Evolutionary conservation across 2,888 invertebrate genomes (phyloP).

Genomic region (Macropis europaea): DNA sequence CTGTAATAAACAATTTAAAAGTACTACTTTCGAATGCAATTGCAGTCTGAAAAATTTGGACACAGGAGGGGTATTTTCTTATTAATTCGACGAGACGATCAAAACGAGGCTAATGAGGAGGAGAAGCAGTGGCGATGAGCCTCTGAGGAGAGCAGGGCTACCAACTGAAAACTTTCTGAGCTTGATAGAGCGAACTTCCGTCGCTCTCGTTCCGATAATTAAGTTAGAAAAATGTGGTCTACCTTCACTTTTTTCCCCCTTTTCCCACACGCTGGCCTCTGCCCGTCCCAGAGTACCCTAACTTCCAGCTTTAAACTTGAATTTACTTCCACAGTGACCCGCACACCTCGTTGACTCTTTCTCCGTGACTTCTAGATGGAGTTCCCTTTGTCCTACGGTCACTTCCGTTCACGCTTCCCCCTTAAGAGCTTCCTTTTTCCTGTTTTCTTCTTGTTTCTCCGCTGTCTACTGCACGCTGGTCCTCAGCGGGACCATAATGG

Average conservation of each 20-base stretch:
- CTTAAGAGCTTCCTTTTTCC: neutral
- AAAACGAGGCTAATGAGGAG: slow-evolving; percentile 50
- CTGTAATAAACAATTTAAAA: too few species aligned
- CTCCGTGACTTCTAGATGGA: slow-evolving; percentile 39
- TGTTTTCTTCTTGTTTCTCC: slow-evolving; percentile 5
- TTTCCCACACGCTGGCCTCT: slow-evolving; percentile 17
- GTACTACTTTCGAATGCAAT: too few species aligned
- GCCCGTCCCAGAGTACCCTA: slow-evolving; percentile 33
- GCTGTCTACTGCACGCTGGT: neutral
- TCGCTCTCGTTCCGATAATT: slow-evolving; percentile 70
- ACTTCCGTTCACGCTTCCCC: slow-evolving; percentile 20
- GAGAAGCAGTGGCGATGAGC: slow-evolving; percentile 52
- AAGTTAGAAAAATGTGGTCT: slow-evolving; percentile 74
- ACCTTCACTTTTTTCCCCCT: slow-evolving; percentile 23
- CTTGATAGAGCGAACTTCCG: slow-evolving; percentile 59
- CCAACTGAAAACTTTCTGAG: slow-evolving; percentile 63
- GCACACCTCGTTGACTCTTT: slow-evolving; percentile 52
- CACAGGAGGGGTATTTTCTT: slow-evolving; percentile 54
- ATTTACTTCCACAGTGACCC: slow-evolving; percentile 53
- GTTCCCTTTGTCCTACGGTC: slow-evolving; percentile 41
- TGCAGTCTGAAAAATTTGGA: too few species aligned
- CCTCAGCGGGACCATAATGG: too few species aligned
- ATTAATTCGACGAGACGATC: slow-evolving; percentile 58
- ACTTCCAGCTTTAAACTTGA: slow-evolving; percentile 65
- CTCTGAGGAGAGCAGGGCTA: slow-evolving; percentile 44